Percentiles rank a stretch among this genome's conserved stretches.
phyloP scores from a whole-genome alignment of 1,140 invertebrate species.

The Penaeus japonicus region DNA sequence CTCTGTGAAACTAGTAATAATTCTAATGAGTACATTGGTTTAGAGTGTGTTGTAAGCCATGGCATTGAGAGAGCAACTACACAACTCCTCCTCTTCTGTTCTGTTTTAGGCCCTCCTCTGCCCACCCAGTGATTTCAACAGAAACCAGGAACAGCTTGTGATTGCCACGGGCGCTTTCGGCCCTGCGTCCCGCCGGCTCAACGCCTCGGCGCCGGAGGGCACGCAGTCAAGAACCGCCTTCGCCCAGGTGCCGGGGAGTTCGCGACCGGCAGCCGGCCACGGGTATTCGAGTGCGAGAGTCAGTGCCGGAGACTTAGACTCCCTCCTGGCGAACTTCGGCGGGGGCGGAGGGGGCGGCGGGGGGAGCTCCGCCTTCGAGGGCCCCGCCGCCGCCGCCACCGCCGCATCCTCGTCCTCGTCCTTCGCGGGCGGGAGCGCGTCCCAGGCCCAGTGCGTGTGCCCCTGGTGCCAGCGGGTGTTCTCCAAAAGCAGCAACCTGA shows the following conservation, averaged over 20 bases:
- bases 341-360: neutral
- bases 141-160: neutral
- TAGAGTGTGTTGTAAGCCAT: neutral
- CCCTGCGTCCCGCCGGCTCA: no score
- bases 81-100: slow-evolving; percentile 50
- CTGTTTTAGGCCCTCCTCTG: slow-evolving; percentile 36
- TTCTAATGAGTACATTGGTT: neutral
- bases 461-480: slow-evolving; percentile 44
- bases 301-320: slow-evolving; percentile 29
- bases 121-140: slow-evolving; percentile 37
- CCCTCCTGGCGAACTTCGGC: slow-evolving; percentile 26
- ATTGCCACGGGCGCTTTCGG: no score
- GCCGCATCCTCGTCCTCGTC: neutral
- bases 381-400: neutral
- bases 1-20: neutral
- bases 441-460: slow-evolving; percentile 22
- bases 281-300: neutral
- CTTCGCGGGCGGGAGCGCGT: neutral
- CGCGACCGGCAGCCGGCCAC: neutral
- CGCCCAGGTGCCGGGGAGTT: neutral
- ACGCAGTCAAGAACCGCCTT: neutral
- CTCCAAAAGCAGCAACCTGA: slow-evolving; percentile 49
- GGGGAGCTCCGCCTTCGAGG: neutral
- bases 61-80: slow-evolving; percentile 3
- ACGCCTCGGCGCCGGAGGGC: no score